Percentiles rank a stretch among this genome's conserved stretches.
Conservation (phyloP, 2,113 vertebrate genomes). For the Chionomys nivalis region DNA sequence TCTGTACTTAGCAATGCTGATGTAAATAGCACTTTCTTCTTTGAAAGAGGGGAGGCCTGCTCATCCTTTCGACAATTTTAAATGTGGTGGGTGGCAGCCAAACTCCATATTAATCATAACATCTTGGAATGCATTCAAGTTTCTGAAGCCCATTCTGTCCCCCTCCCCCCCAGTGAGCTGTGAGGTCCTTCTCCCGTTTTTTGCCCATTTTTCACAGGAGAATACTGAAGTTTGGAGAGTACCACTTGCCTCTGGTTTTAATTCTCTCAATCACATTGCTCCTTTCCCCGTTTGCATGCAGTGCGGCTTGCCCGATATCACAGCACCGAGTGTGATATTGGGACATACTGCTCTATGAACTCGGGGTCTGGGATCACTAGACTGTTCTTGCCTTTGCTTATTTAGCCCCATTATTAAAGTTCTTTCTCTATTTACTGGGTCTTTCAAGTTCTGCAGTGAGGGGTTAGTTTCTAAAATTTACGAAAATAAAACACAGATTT, state of each 20-base stretch:
- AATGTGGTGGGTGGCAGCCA: neutral
- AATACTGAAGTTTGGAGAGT: neutral
- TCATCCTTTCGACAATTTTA: constrained; percentile 46
- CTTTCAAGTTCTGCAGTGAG: neutral
- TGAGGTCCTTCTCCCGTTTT: neutral
- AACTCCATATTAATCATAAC: neutral
- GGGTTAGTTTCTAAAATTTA: constrained; percentile 24
- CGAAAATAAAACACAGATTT: constrained; percentile 14
- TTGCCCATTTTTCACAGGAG: neutral
- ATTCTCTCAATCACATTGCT: neutral
- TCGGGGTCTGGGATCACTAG: neutral
- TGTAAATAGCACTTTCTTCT: constrained; percentile 45
- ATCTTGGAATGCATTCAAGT: neutral
- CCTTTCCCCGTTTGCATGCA: neutral
- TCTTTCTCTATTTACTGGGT: neutral
- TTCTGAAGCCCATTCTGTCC: neutral
- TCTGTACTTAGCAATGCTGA: constrained; percentile 9
- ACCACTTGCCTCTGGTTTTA: neutral
- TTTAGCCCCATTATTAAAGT: neutral
- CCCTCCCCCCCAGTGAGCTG: neutral
- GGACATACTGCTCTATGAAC: neutral
- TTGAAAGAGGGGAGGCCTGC: neutral
- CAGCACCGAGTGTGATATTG: neutral
- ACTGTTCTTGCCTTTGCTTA: neutral
- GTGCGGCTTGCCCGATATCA: neutral